phyloP scores from a whole-genome alignment of 2,113 vertebrate species.

The Hystrix cristata region DNA sequence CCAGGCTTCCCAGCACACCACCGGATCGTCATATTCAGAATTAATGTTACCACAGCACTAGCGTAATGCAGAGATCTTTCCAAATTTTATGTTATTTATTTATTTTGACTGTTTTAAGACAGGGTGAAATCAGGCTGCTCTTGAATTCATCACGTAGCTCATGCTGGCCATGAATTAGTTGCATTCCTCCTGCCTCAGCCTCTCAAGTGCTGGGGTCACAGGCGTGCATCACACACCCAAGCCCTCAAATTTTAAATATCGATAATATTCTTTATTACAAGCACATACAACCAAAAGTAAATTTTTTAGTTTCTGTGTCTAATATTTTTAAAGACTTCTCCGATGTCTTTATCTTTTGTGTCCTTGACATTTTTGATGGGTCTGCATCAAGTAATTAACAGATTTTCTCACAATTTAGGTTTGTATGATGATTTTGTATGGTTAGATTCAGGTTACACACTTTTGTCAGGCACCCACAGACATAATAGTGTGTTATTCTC shows the following conservation, averaged over 20 bases:
- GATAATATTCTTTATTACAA: neutral
- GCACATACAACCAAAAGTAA: neutral
- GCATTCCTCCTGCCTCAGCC: neutral
- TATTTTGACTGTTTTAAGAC: neutral
- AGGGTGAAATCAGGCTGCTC: neutral
- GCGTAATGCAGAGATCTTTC: neutral
- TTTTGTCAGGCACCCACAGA: neutral
- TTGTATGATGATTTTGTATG: neutral
- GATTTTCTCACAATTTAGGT: neutral
- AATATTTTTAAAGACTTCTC: neutral
- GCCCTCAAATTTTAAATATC: neutral
- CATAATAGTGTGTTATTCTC: neutral
- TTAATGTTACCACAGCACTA: neutral
- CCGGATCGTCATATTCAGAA: neutral
- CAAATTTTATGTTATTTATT: neutral
- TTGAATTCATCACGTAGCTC: neutral
- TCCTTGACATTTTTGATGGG: neutral
- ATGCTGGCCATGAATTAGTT: neutral
- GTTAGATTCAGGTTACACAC: neutral
- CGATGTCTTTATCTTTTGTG: neutral
- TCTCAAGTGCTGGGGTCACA: neutral
- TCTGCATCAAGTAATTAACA: neutral
- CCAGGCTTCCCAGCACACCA: neutral
- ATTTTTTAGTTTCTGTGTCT: neutral
- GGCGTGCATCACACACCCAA: neutral